Evolutionary conservation across 2,888 invertebrate genomes (phyloP), one percentile per base, ranked within the genome.

Genomic region (Opisthograptis luteolata): DNA sequence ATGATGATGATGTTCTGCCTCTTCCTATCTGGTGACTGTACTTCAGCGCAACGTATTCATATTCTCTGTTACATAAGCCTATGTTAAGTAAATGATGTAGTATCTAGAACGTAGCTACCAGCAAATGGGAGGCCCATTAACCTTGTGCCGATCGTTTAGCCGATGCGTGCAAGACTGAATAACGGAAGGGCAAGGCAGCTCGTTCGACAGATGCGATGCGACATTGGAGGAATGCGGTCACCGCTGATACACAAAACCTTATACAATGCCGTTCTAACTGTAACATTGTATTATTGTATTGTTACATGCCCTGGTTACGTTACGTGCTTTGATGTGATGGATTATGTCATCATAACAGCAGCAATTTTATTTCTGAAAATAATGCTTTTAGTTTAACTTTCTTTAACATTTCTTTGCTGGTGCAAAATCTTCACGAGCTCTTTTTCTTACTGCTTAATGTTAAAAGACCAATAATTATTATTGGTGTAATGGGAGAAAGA

Each of bases 201-300:
- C 58, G 58, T 54, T 55, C 58, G 35, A 58, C 60, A 55, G 50
- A 63, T 54, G 56, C 62, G 70, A 67, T 53, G 56, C 64, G 69
- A 66, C 75, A 73, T 68, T 74, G 71, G 68, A 61, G 54, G 44
- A 73, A 74, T 71, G 67, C 73, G 75, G 73, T 68, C 68, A 63
- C 60, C 41, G 44, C 56, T 53, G 54, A 60, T 59, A 66, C 56
- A 67, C 66, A 66, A 70, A 73, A 72, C 66, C 68, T 50, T 53
- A 55, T 58, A 69, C 70, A 73, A 71, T 65, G 66, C 56, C 57
- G 52, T 60, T 48, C 31, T 49, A 46, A 49, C 47, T 48, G 49
- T 45, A 45, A 31, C 31, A 24, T n/a, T 12, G 27, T 39, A 13
- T 15, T 35, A 36, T 42, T 37, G 30, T 45, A 46, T 25, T 46